Base-by-base conservation (phyloP, 1,140 invertebrate species). In the Bicyclus anynana region DNA sequence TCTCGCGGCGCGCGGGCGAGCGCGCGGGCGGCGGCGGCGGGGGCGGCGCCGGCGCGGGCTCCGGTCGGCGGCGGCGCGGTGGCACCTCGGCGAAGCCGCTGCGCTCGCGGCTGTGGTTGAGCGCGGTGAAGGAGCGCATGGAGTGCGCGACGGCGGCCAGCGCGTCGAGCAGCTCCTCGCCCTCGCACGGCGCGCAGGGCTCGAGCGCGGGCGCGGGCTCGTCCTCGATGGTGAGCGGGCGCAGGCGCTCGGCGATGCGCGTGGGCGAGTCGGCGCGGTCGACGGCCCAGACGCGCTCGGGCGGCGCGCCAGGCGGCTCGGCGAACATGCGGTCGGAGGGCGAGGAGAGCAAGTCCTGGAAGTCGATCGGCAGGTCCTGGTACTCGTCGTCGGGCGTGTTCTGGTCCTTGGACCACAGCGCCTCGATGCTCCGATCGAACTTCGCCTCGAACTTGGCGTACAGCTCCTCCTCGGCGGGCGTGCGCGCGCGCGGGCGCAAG, bases 401-500 rank as follows among this genome's bases (percentile, higher is more conserved):
- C 56, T 84, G 80, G 21, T 87, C 81, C 23, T 80, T 87, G 7
- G 80, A 74, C 92, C 92, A 93, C 29, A 93, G 74, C 20, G 92
- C 91, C 71, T 93, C 91, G n/a, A 93, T 85, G 69, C 90, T 92
- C 37, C 90, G 85, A 74, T 93, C 90, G 74, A 93, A 93, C 71
- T 93, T 93, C 6, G 92, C 92, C 68, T 93, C 90, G 54, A 93
- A 90, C 64, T 92, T 90, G 5, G 91, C 92, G 61, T 93, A 90
- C 53, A 90, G 81, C 53, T 91, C 84, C 56, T 90, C 88, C 69
- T 92, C 91, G 54, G 75, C 72, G 10, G 84, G 84, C 47, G 79
- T 77, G 20, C 70, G 69, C 5, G 69, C 75, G 26, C 73, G 63
- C 20, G 77, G 71, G 13, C 74, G 75, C 5, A 78, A 58, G 58